These are phyloP conservation scores for Dorcus hopei DNA, from an alignment of 2,888 invertebrate species.

Conservation along the genomic window DNA sequence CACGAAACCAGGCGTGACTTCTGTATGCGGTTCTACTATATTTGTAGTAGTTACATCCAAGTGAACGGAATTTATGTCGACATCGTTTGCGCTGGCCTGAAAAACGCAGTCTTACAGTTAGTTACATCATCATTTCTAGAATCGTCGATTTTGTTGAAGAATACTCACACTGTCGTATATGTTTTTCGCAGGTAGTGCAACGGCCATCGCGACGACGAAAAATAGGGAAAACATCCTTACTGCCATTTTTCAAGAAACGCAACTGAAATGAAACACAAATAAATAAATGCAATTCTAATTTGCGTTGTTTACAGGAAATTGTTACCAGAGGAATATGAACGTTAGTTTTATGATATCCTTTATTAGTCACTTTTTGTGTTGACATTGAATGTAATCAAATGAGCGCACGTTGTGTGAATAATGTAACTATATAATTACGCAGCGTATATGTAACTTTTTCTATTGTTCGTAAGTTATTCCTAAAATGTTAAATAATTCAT, in stretches of 20 bases:
- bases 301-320: neutral
- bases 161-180: slow-evolving; percentile 37
- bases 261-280: neutral
- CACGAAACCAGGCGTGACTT: neutral
- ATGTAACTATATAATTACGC: too few relatives aligned
- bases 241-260: neutral
- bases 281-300: neutral
- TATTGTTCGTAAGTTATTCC: too few relatives aligned
- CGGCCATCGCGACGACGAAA: slow-evolving; percentile 2
- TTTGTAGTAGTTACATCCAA: neutral
- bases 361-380: neutral
- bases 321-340: neutral
- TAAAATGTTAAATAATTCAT: too few relatives aligned
- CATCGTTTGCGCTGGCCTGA: slow-evolving; percentile 14
- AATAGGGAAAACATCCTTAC: slow-evolving; percentile 1
- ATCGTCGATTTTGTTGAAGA: slow-evolving; percentile 4
- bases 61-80: slow-evolving; percentile 13
- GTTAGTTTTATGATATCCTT: neutral
- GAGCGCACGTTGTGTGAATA: too few relatives aligned
- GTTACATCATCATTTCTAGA: slow-evolving; percentile 30
- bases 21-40: neutral
- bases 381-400: too few relatives aligned
- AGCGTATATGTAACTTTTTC: too few relatives aligned
- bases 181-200: slow-evolving; percentile 34
- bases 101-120: slow-evolving; percentile 32